phyloP scores from a whole-genome alignment of 2,113 vertebrate species.

The Larimichthys crocea region DNA sequence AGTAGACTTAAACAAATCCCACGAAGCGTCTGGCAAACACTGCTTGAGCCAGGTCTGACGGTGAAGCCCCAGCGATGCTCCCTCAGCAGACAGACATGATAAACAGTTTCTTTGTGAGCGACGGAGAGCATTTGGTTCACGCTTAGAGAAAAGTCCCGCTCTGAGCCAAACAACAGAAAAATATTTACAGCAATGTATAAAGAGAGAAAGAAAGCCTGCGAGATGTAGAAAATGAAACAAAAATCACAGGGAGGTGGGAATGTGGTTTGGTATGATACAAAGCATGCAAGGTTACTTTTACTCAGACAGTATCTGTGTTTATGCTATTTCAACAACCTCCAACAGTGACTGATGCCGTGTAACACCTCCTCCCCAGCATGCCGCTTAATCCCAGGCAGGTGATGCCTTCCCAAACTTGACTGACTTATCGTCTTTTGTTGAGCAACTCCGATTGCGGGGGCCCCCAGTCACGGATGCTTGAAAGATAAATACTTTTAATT shows the following conservation, averaged over 20 bases:
- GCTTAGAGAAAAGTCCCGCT: conserved; percentile 66
- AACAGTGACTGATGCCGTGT: conserved; percentile 16
- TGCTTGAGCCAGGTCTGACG: conserved; percentile 71
- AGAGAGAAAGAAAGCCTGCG: not conserved
- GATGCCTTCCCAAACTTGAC: conserved; percentile 66
- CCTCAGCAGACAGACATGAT: conserved; percentile 53
- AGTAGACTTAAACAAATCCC: conserved; percentile 69
- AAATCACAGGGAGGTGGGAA: not conserved
- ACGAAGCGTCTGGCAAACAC: conserved; percentile 65
- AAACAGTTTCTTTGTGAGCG: conserved; percentile 60
- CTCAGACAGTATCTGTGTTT: conserved; percentile 11
- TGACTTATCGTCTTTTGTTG: conserved; percentile 70
- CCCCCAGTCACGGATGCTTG: conserved; percentile 96
- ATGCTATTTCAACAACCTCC: not conserved
- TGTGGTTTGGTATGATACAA: not conserved
- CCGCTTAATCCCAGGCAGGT: conserved; percentile 66
- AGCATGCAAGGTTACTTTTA: conserved; percentile 2
- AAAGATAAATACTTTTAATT: conserved; percentile 99
- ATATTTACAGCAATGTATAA: conserved; percentile 70
- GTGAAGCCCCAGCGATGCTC: conserved; percentile 43
- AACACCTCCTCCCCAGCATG: conserved; percentile 57
- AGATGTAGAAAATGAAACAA: conserved; percentile 34
- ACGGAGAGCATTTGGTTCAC: conserved; percentile 65
- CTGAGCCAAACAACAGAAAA: conserved; percentile 60
- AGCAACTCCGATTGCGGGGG: conserved; percentile 84